Percentiles rank a stretch among this genome's conserved stretches.
Conservation (phyloP, 2,797 vertebrate species). For the Lacerta viridis region DNA sequence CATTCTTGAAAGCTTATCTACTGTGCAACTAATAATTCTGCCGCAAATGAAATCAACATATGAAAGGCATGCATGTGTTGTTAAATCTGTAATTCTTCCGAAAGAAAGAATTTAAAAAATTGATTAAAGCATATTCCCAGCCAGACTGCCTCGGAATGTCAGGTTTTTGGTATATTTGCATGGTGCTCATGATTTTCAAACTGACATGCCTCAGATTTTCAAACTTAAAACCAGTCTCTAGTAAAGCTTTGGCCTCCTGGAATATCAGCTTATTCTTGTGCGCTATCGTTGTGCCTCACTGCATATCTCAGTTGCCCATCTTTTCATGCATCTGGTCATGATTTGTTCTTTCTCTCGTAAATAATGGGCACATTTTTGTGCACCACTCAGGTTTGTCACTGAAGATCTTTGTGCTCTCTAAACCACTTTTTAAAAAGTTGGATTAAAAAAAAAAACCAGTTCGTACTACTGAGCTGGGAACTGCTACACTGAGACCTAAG, state of each 20-base stretch:
- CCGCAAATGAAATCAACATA: background rate
- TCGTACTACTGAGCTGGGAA: background rate
- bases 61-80: background rate
- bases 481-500: background rate
- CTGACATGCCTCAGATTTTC: background rate
- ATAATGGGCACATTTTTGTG: background rate
- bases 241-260: conserved; percentile 12
- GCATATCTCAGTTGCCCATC: background rate
- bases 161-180: too few relatives aligned
- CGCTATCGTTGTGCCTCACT: conserved; percentile 21
- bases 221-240: conserved; percentile 31
- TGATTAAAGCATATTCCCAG: conserved; percentile 24
- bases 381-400: background rate
- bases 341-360: conserved; percentile 30
- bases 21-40: background rate
- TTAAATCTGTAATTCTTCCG: background rate
- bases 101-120: conserved; percentile 44
- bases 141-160: conserved; percentile 28
- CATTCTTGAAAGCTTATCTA: background rate
- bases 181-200: conserved; percentile 40
- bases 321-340: conserved; percentile 35
- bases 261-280: background rate
- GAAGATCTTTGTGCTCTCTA: background rate
- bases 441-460: background rate
- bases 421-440: background rate